These are phyloP conservation scores for Spodoptera frugiperda DNA, from an alignment of 1,140 invertebrate species.

Conservation along the genomic window DNA sequence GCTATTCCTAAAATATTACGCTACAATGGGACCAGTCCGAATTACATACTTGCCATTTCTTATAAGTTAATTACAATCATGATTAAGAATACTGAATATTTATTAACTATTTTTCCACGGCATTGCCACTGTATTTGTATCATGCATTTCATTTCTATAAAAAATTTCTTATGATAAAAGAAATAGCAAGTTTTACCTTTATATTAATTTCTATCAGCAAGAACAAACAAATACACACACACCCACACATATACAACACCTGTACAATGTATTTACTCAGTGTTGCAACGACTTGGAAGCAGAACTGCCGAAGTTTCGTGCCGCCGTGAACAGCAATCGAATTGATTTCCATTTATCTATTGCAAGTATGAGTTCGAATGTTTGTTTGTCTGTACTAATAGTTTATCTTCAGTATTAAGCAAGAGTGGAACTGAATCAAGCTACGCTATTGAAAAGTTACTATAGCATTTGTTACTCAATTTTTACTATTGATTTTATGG, in stretches of 20 bases:
- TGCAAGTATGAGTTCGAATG: conserved; percentile 2
- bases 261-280: conserved; percentile 2
- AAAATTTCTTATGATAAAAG: too few species aligned
- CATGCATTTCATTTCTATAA: too few species aligned
- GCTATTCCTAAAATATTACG: too few species aligned
- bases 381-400: conserved; percentile 22
- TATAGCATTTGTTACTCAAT: neutral
- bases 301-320: conserved; percentile 11
- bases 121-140: too few species aligned
- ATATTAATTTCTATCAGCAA: too few species aligned
- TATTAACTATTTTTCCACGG: too few species aligned
- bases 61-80: too few species aligned
- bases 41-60: too few species aligned
- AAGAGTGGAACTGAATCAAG: conserved; percentile 26
- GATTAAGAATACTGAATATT: too few species aligned
- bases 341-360: conserved; percentile 35
- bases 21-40: too few species aligned
- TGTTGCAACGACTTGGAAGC: neutral
- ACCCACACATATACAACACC: neutral
- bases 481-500: too few species aligned
- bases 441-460: neutral
- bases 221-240: neutral
- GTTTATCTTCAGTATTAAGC: conserved; percentile 10
- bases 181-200: too few species aligned
- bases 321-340: conserved; percentile 8